Evolutionary conservation across 2,797 vertebrate genomes (phyloP).

Genomic region (Pseudochaenichthys georgianus): DNA sequence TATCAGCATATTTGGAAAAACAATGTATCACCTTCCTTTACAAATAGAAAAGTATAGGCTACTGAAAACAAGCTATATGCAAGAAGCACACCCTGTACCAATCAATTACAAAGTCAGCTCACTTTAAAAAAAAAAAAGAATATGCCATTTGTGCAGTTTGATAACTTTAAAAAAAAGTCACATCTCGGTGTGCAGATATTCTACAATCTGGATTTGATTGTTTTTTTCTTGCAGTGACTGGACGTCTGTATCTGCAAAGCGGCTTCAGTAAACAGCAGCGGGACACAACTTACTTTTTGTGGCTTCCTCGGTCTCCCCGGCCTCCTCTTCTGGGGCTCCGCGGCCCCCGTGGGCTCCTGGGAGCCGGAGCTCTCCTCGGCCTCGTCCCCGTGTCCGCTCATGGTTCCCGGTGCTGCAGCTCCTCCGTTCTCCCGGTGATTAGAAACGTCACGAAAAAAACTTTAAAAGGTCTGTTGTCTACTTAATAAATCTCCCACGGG

Average conservation of each 20-base stretch:
- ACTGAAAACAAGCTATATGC: not conserved
- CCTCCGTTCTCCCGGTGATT: conserved; percentile 33
- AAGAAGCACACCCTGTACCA: not conserved
- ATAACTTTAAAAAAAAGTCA: not conserved
- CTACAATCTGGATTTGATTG: not conserved
- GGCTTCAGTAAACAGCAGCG: not conserved
- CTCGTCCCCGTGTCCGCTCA: conserved; percentile 93
- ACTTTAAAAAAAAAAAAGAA: not conserved
- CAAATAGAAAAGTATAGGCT: not conserved
- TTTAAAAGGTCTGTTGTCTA: conserved; percentile 45
- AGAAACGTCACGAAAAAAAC: conserved; percentile 13
- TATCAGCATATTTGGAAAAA: not conserved
- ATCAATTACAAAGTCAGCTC: not conserved
- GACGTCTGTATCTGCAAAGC: not conserved
- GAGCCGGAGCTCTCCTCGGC: conserved; percentile 89
- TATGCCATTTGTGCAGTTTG: too few relatives aligned
- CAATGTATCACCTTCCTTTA: too few relatives aligned
- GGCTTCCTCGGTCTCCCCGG: conserved; percentile 96
- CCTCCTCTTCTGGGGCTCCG: conserved; percentile 92
- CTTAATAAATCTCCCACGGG: conserved; percentile 40
- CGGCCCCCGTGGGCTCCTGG: conserved; percentile 81
- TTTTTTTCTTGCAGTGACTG: not conserved
- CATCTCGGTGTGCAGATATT: not conserved
- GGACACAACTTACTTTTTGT: conserved; percentile 87
- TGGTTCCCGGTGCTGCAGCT: conserved; percentile 81